Percentiles rank a stretch among this genome's conserved stretches.
Evolutionary conservation across 2,113 vertebrate species (phyloP).

Genomic region (Pelecanoides urinatrix): DNA sequence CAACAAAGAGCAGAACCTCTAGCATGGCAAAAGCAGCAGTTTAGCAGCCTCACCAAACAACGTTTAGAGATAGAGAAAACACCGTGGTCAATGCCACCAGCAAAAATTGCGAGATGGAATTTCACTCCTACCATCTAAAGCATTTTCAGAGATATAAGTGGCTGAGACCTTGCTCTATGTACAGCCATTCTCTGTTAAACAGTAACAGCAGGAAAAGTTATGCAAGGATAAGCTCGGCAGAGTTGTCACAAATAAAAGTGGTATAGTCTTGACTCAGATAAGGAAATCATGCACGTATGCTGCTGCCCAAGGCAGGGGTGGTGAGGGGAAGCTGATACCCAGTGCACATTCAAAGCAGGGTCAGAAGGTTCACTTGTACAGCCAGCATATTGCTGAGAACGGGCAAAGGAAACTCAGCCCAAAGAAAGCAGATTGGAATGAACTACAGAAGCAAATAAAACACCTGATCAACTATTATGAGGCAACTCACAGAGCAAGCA

Average conservation of each 20-base stretch:
- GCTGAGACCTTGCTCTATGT: neutral
- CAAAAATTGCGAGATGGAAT: neutral
- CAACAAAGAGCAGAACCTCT: constrained; percentile 1
- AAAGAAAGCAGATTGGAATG: neutral
- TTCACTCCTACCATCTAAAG: neutral
- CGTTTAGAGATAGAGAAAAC: neutral
- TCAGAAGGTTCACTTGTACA: neutral
- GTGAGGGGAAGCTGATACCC: neutral
- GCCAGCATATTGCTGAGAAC: neutral
- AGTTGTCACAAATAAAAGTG: neutral
- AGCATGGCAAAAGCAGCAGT: neutral
- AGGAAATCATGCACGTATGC: neutral
- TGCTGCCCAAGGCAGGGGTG: neutral
- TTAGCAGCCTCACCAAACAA: neutral
- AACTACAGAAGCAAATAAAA: neutral
- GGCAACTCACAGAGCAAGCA: neutral
- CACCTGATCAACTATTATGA: neutral
- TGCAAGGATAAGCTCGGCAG: neutral
- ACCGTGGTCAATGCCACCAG: neutral
- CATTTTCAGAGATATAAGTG: neutral
- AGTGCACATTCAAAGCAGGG: neutral
- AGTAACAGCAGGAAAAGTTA: neutral
- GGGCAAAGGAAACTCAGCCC: neutral
- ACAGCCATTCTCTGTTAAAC: neutral
- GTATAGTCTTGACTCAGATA: neutral